Evolutionary conservation across 2,797 vertebrate species (phyloP), one percentile per base, ranked within the genome.

Genomic region (Hylomyscus alleni): DNA sequence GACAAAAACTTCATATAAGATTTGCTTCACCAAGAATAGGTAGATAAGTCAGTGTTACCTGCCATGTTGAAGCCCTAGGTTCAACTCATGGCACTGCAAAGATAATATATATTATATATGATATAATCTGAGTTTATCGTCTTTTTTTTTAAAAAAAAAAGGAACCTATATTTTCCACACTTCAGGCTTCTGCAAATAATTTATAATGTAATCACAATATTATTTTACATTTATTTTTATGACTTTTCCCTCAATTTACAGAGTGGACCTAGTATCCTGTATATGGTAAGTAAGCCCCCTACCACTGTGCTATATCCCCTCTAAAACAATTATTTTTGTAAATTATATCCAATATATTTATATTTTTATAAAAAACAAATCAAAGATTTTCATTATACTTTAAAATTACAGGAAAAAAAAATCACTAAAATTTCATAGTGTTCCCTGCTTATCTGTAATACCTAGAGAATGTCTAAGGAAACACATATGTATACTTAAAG

Each of bases 321-420:
- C 50, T 2, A 87, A 37, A 76, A 83, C 2, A 92, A 88, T 95
- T 94, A 73, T 9, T 54, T 89, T 62, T 60, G n/a, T 62, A 60
- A 93, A 65, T 65, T 78, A 47, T 89, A 77, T 11, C 95, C 40
- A 96, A 90, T 37, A 80, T 44, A 78, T 90, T 12, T 52, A 52
- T 37, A 89, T 92, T 52, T 90, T 65, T 96, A 73, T 89, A 93
- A 81, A 76, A 4, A 31, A 31, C 19, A 62, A 87, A 58, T 77
- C 54, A 96, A 94, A 83, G 15, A 89, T 58, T 95, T 95, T 92
- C 77, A 85, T 86, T 80, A 88, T 40, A 87, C 4, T 47, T 58
- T 75, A 93, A 96, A 93, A 86, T 82, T 34, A 29, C 40, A 60
- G 92, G 50, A 92, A 95, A 94, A 92, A 95, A 94, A 91, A 37